Percentiles rank a stretch among this genome's conserved stretches.
These are phyloP conservation scores for Dendrocincla tyrannina DNA, from an alignment of 2,797 vertebrate species.

Conservation along the genomic window DNA sequence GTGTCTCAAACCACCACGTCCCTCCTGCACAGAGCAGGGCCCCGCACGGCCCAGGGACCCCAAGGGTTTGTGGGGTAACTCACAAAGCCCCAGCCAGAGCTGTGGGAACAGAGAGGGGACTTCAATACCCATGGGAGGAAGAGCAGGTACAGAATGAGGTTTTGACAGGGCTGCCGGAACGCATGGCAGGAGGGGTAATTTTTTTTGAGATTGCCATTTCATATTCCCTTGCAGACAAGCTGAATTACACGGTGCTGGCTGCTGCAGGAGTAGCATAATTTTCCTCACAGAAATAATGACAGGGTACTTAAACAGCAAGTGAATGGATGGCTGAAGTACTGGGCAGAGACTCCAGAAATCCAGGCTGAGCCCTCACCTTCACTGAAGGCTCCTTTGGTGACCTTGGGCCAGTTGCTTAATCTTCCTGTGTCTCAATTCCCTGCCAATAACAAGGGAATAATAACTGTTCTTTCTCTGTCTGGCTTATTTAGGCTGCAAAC, in stretches of 20 bases:
- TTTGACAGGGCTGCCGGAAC: slow-evolving; percentile 48
- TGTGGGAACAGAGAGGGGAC: neutral
- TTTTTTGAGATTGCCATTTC: slow-evolving; percentile 55
- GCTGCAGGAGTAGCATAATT: slow-evolving; percentile 41
- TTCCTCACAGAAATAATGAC: slow-evolving; percentile 48
- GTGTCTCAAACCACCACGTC: rapidly evolving
- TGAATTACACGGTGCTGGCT: slow-evolving; percentile 41
- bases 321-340: slow-evolving; percentile 22
- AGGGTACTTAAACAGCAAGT: slow-evolving; percentile 40
- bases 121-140: neutral
- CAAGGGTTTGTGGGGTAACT: neutral
- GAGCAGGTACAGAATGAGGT: slow-evolving; percentile 1
- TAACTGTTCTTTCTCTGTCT: neutral
- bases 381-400: neutral
- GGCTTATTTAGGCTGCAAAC: neutral
- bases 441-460: neutral
- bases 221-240: slow-evolving; percentile 45
- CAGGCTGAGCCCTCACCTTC: slow-evolving; percentile 7
- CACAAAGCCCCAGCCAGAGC: neutral
- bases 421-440: neutral
- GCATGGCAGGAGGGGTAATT: slow-evolving; percentile 46
- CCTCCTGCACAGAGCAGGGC: neutral
- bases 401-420: slow-evolving; percentile 5
- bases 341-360: slow-evolving; percentile 12
- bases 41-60: neutral